Evolutionary conservation across 2,797 vertebrate species (phyloP).

Genomic region (Menidia menidia): DNA sequence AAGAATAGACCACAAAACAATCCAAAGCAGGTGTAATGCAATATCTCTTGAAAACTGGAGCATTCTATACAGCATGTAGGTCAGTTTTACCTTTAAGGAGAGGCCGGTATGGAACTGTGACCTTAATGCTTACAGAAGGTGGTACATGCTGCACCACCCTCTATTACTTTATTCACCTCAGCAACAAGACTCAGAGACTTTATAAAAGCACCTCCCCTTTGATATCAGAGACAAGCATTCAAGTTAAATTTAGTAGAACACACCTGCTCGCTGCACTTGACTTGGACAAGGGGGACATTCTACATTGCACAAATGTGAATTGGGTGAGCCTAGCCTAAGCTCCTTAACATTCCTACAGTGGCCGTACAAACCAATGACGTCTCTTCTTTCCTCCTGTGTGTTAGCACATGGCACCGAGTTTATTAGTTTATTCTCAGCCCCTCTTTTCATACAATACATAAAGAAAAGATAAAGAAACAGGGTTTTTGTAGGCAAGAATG

Average conservation of each 20-base stretch:
- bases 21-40: slow-evolving; percentile 10
- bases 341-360: slow-evolving; percentile 57
- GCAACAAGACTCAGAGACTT: slow-evolving; percentile 6
- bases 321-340: slow-evolving; percentile 36
- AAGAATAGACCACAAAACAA: slow-evolving; percentile 19
- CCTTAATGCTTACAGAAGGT: slow-evolving; percentile 49
- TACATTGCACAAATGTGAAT: slow-evolving; percentile 19
- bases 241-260: neutral
- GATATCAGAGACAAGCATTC: neutral
- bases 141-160: slow-evolving; percentile 30
- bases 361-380: slow-evolving; percentile 37
- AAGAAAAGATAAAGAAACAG: neutral
- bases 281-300: slow-evolving; percentile 3
- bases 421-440: neutral
- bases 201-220: slow-evolving; percentile 5
- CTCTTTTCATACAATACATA: neutral
- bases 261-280: slow-evolving; percentile 2
- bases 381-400: slow-evolving; percentile 40
- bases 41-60: slow-evolving; percentile 38
- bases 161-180: slow-evolving; percentile 27
- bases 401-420: slow-evolving; percentile 11
- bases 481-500: neutral
- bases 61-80: slow-evolving; percentile 43
- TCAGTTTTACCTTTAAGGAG: slow-evolving; percentile 32
- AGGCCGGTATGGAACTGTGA: slow-evolving; percentile 47